Evolutionary conservation across 1,140 invertebrate genomes (phyloP), one percentile per base, ranked within the genome.

Genomic region (Phortica variegata): DNA sequence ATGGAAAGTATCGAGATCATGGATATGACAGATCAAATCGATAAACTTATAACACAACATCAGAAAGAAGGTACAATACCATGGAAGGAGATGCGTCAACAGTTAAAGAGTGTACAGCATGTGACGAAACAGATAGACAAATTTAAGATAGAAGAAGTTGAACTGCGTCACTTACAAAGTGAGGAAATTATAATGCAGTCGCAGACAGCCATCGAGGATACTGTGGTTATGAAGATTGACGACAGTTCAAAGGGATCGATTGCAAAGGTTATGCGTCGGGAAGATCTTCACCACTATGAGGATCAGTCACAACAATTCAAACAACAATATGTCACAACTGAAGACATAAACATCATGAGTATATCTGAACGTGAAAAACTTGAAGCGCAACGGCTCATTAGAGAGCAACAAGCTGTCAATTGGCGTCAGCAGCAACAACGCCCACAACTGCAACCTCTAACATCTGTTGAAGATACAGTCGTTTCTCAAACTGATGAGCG

Each of bases 1-100:
- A 58, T 74, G 51, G 77, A 79, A 53, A 72, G 74, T 26, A 59
- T 68, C n/a, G 59, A 78, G 26, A 75, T 77, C 4, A 61, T 73
- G 52, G 65, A 73, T 26, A 66, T 76, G 58, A 75, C 73, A 1
- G 61, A 72, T 39, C 73, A 76, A 41, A 74, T 76, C 21, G 73
- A 76, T 31, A 65, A 73, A 19, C 56, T 76, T 0, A 63, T 76
- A 2, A 63, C 57, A 0, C 61, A 65, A 33, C 61, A 72, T 37
- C 65, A 62, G 18, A 74, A 45, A 13, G 68, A 63, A 20, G 66
- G 70, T 38, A 46, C 58, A 2, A 71, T 75, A 19, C 73, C 73
- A 4, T 75, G 73, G 73, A 71, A 73, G 44, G 70, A 71, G 43
- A 75, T 75, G 73, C 68, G 69, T 1, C 61, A 75, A 32, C 69